A percentile compares a stretch with the other conserved stretches of the same genome.
Conservation (phyloP, 2,113 vertebrate genomes). For the Colius striatus region DNA sequence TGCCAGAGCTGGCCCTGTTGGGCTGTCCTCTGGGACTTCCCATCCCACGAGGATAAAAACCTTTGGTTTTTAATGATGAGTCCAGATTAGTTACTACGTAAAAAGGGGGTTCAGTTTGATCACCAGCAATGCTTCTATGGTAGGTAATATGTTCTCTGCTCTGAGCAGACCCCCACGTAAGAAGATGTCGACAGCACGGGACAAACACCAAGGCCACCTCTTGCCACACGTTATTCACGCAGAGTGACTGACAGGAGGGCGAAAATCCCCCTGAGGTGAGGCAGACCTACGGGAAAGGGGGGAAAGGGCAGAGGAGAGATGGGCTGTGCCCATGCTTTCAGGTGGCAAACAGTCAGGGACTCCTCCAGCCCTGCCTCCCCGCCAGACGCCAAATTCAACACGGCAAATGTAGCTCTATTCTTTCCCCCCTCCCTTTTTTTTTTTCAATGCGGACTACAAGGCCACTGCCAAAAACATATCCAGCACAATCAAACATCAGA, state of each 20-base stretch:
- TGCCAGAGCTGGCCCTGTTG: accelerated
- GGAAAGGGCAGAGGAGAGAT: background rate
- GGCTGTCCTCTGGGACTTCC: background rate
- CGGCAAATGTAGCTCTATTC: slow-evolving; percentile 72
- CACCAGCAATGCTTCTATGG: background rate
- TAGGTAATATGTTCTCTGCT: background rate
- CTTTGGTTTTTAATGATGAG: background rate
- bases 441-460: slow-evolving; percentile 74
- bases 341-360: slow-evolving; percentile 62
- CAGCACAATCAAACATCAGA: slow-evolving; percentile 87
- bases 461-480: slow-evolving; percentile 84
- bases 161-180: background rate
- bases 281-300: background rate
- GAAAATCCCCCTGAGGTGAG: background rate
- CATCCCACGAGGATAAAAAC: background rate
- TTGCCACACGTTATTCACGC: background rate
- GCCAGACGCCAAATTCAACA: slow-evolving; percentile 72
- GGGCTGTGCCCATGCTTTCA: slow-evolving; percentile 18
- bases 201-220: background rate
- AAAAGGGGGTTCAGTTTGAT: background rate
- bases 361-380: slow-evolving; percentile 64
- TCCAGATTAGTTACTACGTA: accelerated
- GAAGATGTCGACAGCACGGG: background rate
- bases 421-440: background rate
- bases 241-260: background rate